These are phyloP conservation scores for Chelonus formosanus DNA, from an alignment of 2,888 invertebrate species.

Conservation along the genomic window DNA sequence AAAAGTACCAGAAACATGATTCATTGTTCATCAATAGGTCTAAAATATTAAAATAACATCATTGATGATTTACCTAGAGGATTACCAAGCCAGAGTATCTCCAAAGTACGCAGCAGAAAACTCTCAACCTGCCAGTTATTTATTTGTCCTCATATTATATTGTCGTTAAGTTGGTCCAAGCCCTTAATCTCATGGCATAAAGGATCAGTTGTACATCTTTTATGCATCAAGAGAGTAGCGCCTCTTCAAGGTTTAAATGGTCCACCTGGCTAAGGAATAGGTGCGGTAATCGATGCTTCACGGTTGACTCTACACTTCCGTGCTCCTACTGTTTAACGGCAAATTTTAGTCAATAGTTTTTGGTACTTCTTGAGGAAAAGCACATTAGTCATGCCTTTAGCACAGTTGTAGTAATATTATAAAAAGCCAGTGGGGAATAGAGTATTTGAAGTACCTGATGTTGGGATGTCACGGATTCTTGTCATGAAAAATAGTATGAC, in stretches of 20 bases:
- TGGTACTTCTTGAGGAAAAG: neutral
- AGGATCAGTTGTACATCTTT: constrained; percentile 44
- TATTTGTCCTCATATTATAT: constrained; percentile 44
- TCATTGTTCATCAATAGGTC: too few relatives aligned
- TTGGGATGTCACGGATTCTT: too few relatives aligned
- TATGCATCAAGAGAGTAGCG: constrained; percentile 26
- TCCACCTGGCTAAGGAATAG: constrained; percentile 37
- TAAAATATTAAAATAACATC: too few relatives aligned
- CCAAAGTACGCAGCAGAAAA: constrained; percentile 12
- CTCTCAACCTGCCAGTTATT: constrained; percentile 50
- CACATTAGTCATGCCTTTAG: constrained; percentile 8
- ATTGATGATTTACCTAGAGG: too few relatives aligned
- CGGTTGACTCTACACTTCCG: constrained; percentile 26
- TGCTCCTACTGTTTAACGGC: neutral
- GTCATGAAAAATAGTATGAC: too few relatives aligned
- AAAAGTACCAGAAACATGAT: too few relatives aligned
- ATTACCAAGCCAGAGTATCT: too few relatives aligned
- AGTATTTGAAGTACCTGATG: too few relatives aligned
- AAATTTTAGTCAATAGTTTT: constrained; percentile 6
- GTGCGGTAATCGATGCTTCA: constrained; percentile 38
- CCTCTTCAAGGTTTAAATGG: constrained; percentile 18
- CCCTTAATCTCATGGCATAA: constrained; percentile 44
- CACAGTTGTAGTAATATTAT: too few relatives aligned
- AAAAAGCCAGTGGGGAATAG: too few relatives aligned
- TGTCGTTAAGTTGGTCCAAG: constrained; percentile 35